Percentiles rank a stretch among this genome's conserved stretches.
phyloP scores from a whole-genome alignment of 2,888 invertebrate genomes.

The Cryptocheilus praepositus region DNA sequence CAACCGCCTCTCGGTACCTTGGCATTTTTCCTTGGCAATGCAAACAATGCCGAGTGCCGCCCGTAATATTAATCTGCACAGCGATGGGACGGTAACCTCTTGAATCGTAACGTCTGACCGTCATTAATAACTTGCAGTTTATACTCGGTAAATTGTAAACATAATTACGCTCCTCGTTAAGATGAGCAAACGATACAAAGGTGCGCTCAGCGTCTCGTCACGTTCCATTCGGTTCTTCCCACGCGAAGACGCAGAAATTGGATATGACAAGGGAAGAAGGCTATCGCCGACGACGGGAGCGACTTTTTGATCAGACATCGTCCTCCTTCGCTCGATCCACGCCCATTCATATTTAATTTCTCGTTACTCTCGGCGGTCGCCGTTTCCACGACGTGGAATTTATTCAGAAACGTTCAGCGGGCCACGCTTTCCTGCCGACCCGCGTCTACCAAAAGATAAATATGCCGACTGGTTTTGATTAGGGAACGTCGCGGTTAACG shows the following conservation, averaged over 20 bases:
- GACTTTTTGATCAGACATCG: constrained; percentile 46
- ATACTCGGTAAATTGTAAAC: constrained; percentile 61
- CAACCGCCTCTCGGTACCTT: too few species aligned
- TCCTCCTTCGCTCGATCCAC: constrained; percentile 21
- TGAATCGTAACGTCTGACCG: constrained; percentile 42
- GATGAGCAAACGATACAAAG: constrained; percentile 53
- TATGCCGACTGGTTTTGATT: too few species aligned
- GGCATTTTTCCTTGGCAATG: too few species aligned
- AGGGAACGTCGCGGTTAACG: too few species aligned
- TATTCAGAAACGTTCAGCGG: constrained; percentile 2
- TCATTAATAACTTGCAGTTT: constrained; percentile 56
- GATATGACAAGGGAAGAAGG: constrained; percentile 21
- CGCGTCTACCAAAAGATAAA: too few species aligned
- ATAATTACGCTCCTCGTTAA: constrained; percentile 67
- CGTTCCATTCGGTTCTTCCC: neutral
- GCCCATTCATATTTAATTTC: constrained; percentile 45
- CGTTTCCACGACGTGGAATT: constrained; percentile 4
- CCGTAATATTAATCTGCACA: neutral
- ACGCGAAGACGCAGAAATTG: constrained; percentile 24
- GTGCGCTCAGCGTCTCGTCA: neutral
- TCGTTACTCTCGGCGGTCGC: constrained; percentile 7
- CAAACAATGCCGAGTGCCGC: too few species aligned
- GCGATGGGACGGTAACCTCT: neutral
- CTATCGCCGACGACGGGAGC: constrained; percentile 20
- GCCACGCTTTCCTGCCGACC: too few species aligned